Percentiles rank a stretch among this genome's conserved stretches.
Evolutionary conservation across 2,113 vertebrate genomes (phyloP).

Genomic region (Heterotilapia buettikoferi): DNA sequence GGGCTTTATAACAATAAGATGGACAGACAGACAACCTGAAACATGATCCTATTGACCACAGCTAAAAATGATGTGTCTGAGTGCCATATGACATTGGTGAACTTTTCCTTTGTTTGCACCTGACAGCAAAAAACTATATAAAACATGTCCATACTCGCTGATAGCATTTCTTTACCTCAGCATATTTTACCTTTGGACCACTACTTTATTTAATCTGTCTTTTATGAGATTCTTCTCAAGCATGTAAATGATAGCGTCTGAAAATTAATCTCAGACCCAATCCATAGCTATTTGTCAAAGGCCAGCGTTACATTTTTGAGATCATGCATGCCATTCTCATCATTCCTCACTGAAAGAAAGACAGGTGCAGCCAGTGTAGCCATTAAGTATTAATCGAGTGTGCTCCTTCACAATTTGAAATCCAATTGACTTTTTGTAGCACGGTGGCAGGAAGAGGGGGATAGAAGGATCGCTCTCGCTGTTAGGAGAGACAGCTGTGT

Average conservation of each 20-base stretch:
- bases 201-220: not conserved
- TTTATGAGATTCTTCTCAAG: not conserved
- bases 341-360: not conserved
- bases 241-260: not conserved
- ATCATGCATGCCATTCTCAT: not conserved
- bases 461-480: not conserved
- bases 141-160: not conserved
- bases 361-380: not conserved
- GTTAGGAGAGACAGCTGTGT: not conserved
- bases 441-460: not conserved
- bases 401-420: conserved; percentile 33
- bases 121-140: not conserved
- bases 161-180: not conserved
- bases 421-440: conserved; percentile 45
- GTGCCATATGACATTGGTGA: not conserved
- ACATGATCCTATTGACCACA: not conserved
- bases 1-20: not conserved
- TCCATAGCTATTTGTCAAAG: not conserved
- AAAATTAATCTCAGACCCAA: not conserved
- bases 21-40: not conserved
- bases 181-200: not conserved
- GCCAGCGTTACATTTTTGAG: not conserved
- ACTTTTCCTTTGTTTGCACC: not conserved
- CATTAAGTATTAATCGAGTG: conserved; percentile 48
- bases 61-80: not conserved